A percentile compares a stretch with the other conserved stretches of the same genome.
Evolutionary conservation across 2,888 invertebrate genomes (phyloP).

Genomic region (Phaonia tiefii): DNA sequence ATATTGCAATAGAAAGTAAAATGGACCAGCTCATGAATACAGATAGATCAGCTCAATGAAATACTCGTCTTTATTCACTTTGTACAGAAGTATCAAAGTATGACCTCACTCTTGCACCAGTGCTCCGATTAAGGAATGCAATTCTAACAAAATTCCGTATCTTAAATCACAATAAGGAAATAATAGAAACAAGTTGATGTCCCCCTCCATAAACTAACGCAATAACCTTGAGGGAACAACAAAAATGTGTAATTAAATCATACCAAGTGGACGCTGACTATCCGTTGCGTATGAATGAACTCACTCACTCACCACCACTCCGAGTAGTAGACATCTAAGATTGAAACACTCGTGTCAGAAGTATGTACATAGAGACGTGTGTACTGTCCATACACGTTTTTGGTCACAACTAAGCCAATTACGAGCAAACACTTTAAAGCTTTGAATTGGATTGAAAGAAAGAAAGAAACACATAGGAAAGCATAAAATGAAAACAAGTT

Average conservation of each 20-base stretch:
- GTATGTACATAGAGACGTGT: no score
- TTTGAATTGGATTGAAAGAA: background rate
- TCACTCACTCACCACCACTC: background rate
- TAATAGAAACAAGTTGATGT: slow-evolving; percentile 15
- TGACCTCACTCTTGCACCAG: no score
- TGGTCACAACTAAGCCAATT: background rate
- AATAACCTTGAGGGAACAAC: slow-evolving; percentile 50
- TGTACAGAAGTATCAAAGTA: no score
- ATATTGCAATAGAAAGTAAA: no score
- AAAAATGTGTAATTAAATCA: slow-evolving; percentile 50
- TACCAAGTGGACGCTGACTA: background rate
- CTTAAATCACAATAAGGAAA: slow-evolving; percentile 47
- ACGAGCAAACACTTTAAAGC: slow-evolving; percentile 5
- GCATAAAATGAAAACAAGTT: slow-evolving; percentile 28
- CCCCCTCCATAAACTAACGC: slow-evolving; percentile 2
- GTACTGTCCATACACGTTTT: no score
- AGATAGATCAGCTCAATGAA: no score
- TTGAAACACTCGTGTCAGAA: no score
- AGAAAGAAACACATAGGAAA: background rate
- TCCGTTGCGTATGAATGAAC: slow-evolving; percentile 27
- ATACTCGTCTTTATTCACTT: no score
- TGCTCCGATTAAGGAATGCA: no score
- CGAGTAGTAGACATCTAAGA: background rate
- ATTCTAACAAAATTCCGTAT: slow-evolving; percentile 7
- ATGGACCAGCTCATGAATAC: no score